Base-by-base conservation (phyloP, 1,140 invertebrate genomes). In the Tachypleus tridentatus region DNA sequence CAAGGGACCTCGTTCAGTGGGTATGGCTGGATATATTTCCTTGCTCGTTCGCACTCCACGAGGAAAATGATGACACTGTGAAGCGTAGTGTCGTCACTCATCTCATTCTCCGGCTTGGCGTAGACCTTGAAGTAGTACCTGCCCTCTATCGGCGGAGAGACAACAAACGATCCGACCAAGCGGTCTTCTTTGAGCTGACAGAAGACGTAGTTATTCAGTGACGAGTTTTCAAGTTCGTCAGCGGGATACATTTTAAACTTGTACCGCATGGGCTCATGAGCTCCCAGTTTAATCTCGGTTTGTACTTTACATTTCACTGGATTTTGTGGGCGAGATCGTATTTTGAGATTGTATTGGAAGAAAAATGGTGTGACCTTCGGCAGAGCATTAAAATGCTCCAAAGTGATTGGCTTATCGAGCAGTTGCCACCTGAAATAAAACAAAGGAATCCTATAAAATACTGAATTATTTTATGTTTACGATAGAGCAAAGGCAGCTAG, bases 381-480 rank as follows among this genome's bases (percentile, higher is more conserved):
- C 51, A 80, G 72, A 61, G 73, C 72, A 51, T 81, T 80, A 69
- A 82, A 82, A 57, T 81, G 76, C 4, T 78, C 75, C 60, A 82
- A 70, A 7, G 75, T 76, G 29, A 82, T 73, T 4, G 78, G 77
- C 64, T 73, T 74, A 65, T 79, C 76, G 63, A 82, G 70, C 7
- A 82, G 75, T 74, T 82, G 81, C 81, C 81, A 82, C 66, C 77
- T 79, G 52, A 70, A 7, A 1, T 54, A n/a, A 8, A 54, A 54
- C 53, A 29, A 29, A 29, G 29, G 29, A 29, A 29, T 29, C 29
- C 29, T n/a, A 29, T 29, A 29, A 29, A 29, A 29, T 29, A 29
- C 29, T 29, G 29, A 29, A 29, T 29, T 29, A 0, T 29, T 29
- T 29, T 29, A 29, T 29, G 29, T 29, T 29, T 29, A 29, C 29